Evolutionary conservation across 2,797 vertebrate genomes (phyloP).

Genomic region (Psittacula echo): DNA sequence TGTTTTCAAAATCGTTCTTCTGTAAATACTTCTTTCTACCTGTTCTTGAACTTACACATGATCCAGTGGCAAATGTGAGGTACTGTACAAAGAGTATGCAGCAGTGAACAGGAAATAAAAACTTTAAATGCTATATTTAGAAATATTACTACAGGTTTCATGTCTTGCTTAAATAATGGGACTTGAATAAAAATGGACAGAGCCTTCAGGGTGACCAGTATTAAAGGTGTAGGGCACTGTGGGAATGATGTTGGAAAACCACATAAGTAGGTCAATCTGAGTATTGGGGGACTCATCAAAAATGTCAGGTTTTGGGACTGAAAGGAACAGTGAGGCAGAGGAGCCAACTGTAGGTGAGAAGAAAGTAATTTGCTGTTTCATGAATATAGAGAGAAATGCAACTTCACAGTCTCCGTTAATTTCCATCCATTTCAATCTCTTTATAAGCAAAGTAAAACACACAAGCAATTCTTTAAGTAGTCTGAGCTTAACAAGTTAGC

Average conservation of each 20-base stretch:
- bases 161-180: neutral
- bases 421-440: neutral
- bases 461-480: neutral
- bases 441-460: neutral
- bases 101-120: neutral
- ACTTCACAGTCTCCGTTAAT: neutral
- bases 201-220: neutral
- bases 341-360: neutral
- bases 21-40: slow-evolving; percentile 93
- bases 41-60: slow-evolving; percentile 90
- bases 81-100: slow-evolving; percentile 60
- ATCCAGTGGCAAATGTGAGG: slow-evolving; percentile 96
- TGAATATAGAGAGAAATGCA: neutral
- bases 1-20: slow-evolving; percentile 96
- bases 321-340: neutral
- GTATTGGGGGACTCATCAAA: neutral
- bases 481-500: neutral
- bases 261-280: neutral
- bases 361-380: neutral
- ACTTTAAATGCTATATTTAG: slow-evolving; percentile 26
- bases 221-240: neutral
- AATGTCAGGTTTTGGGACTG: accelerated
- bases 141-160: neutral
- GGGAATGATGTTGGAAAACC: neutral
- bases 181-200: neutral